Conservation (phyloP, 2,888 invertebrate genomes). For the Peribatodes rhomboidaria region DNA sequence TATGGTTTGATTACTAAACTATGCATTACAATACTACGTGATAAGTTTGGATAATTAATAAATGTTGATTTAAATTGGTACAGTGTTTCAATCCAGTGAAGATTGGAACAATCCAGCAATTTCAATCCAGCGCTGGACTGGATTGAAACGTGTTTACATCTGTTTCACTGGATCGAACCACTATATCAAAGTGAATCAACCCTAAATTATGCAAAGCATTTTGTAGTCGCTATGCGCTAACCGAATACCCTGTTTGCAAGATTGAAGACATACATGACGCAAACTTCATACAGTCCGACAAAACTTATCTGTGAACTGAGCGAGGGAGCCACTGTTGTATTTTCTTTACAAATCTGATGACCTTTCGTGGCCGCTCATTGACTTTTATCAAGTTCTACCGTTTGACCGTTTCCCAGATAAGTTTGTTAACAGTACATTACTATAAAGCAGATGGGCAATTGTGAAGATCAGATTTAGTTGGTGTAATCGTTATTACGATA, state of each 20-base stretch:
- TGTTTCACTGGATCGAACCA: no score
- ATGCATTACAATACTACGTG: slow-evolving; percentile 38
- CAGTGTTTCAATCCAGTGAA: no score
- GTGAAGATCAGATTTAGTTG: not conserved
- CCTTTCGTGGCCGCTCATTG: no score
- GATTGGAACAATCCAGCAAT: no score
- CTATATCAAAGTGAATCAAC: no score
- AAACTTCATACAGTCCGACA: not conserved
- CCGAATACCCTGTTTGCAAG: slow-evolving; percentile 68
- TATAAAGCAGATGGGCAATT: not conserved
- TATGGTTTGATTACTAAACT: slow-evolving; percentile 20
- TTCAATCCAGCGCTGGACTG: no score
- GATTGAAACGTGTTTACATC: no score
- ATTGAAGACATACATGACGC: slow-evolving; percentile 15
- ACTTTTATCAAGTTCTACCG: not conserved
- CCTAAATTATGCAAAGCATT: slow-evolving; percentile 44
- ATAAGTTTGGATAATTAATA: slow-evolving; percentile 28
- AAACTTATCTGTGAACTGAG: not conserved
- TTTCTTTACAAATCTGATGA: no score
- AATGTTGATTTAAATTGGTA: not conserved
- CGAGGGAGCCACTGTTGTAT: no score
- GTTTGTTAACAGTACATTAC: not conserved
- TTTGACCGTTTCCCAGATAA: no score
- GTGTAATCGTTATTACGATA: not conserved
- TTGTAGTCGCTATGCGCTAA: slow-evolving; percentile 53